Conservation (phyloP, 2,113 vertebrate genomes). For the Lophochroa leadbeateri region DNA sequence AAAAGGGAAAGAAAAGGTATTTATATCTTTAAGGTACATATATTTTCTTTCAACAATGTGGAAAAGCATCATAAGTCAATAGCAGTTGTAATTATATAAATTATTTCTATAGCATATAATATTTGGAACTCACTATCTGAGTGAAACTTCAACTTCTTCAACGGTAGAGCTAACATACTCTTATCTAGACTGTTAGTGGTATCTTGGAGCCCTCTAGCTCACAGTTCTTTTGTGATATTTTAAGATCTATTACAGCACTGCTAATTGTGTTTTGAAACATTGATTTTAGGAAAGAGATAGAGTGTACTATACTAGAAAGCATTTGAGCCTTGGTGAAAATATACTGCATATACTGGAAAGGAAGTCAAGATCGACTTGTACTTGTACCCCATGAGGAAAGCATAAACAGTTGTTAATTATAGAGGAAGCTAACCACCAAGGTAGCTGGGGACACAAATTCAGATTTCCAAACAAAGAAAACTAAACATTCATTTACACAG, state of each 20-base stretch:
- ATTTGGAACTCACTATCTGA: neutral
- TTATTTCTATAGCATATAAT: neutral
- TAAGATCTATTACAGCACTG: slow-evolving; percentile 21
- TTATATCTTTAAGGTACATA: neutral
- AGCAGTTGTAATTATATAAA: neutral
- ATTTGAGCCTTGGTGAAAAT: slow-evolving; percentile 16
- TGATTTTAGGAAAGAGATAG: slow-evolving; percentile 49
- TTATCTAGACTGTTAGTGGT: neutral
- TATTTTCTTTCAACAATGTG: neutral
- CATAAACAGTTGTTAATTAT: slow-evolving; percentile 46
- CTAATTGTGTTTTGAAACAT: slow-evolving; percentile 61
- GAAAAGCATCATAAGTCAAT: neutral
- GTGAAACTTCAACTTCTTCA: neutral
- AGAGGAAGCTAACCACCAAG: slow-evolving; percentile 14
- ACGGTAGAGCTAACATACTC: neutral
- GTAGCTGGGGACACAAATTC: slow-evolving; percentile 10
- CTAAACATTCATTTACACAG: neutral
- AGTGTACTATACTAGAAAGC: slow-evolving; percentile 4
- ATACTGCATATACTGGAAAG: neutral
- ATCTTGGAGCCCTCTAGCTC: slow-evolving; percentile 26
- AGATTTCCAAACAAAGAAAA: slow-evolving; percentile 32
- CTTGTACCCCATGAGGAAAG: neutral
- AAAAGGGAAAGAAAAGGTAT: too few relatives aligned
- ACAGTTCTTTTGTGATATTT: neutral
- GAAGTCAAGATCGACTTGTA: slow-evolving; percentile 30